phyloP scores from a whole-genome alignment of 2,113 vertebrate genomes.

The Equus przewalskii region DNA sequence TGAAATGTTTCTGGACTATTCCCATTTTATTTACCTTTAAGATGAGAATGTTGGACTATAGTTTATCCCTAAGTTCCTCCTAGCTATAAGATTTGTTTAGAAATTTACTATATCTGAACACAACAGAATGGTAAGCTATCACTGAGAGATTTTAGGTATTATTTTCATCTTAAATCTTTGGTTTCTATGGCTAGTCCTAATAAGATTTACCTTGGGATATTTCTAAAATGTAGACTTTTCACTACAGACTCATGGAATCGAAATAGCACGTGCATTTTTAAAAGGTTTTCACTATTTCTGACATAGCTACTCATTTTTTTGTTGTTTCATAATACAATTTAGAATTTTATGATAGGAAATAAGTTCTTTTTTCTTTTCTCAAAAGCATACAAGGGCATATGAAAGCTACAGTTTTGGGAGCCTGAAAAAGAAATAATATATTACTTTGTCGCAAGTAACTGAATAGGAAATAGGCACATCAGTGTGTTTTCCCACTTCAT shows the following conservation, averaged over 20 bases:
- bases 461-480: conserved; percentile 18
- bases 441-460: background rate
- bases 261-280: background rate
- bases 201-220: background rate
- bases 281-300: background rate
- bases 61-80: background rate
- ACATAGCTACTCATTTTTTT: background rate
- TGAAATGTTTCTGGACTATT: background rate
- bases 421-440: background rate
- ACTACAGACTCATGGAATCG: background rate
- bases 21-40: background rate
- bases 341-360: background rate
- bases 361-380: background rate
- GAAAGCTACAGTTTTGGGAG: background rate
- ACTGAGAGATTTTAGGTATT: background rate
- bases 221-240: background rate
- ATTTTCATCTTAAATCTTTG: conserved; percentile 3
- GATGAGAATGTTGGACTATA: background rate
- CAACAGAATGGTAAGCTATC: background rate
- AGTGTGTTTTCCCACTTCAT: conserved; percentile 56
- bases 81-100: background rate
- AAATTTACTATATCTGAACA: background rate
- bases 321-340: background rate
- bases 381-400: background rate
- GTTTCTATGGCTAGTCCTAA: background rate